Percentiles rank a stretch among this genome's conserved stretches.
Evolutionary conservation across 2,888 invertebrate genomes (phyloP).

Genomic region (Aphidoletes aphidimyza): DNA sequence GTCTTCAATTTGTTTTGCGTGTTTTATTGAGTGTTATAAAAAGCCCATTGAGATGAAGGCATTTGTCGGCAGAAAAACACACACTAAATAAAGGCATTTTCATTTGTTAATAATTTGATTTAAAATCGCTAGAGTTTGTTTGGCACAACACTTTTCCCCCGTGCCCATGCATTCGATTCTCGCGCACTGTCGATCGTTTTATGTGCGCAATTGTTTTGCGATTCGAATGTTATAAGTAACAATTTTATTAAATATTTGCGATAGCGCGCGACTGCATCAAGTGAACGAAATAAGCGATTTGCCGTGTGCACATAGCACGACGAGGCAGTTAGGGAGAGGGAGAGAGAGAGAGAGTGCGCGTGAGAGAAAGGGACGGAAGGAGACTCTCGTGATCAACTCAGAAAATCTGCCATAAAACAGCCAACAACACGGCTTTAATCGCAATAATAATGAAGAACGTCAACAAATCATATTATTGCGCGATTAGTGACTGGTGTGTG

Average conservation of each 20-base stretch:
- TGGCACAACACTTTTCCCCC: neutral
- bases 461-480: conserved; percentile 39
- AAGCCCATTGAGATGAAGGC: conserved; percentile 6
- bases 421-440: neutral
- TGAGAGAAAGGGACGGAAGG: no score
- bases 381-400: conserved; percentile 8
- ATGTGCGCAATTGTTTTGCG: conserved; percentile 8
- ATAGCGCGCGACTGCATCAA: neutral
- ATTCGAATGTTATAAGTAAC: conserved; percentile 30
- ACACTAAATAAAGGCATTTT: conserved; percentile 26
- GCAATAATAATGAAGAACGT: conserved; percentile 11
- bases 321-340: no score
- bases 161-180: neutral
- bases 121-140: neutral
- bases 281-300: neutral
- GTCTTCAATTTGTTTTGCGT: conserved; percentile 46
- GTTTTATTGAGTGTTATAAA: conserved; percentile 28
- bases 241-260: conserved; percentile 28
- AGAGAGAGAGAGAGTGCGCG: no score
- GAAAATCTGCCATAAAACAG: neutral
- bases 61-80: conserved; percentile 19
- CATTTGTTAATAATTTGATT: neutral
- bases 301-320: neutral
- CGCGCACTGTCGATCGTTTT: neutral
- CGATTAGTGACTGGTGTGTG: neutral